A percentile compares a stretch with the other conserved stretches of the same genome.
Evolutionary conservation across 2,113 vertebrate species (phyloP).

Genomic region (Muscicapa adusta): DNA sequence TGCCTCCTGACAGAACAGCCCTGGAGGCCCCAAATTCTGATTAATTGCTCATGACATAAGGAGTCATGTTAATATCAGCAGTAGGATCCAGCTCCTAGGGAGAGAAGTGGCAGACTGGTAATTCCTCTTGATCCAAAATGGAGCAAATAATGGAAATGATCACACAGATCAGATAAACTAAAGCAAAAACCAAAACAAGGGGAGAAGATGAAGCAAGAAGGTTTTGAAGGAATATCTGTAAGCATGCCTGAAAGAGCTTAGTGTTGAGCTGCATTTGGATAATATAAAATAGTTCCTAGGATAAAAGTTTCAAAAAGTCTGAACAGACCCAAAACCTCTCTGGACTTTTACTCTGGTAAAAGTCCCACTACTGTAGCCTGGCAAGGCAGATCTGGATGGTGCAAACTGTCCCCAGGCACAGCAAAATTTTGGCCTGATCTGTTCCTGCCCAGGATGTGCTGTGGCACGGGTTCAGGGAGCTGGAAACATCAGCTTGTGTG

Average conservation of each 20-base stretch:
- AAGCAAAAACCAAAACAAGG: background rate
- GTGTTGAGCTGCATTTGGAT: background rate
- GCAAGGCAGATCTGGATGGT: accelerated
- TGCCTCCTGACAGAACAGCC: constrained; percentile 12
- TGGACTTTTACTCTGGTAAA: background rate
- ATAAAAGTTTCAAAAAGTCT: background rate
- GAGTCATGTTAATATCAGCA: constrained; percentile 12
- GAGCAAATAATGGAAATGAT: background rate
- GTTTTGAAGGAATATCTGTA: background rate
- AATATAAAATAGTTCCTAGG: background rate
- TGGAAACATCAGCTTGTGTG: background rate
- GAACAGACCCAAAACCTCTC: accelerated
- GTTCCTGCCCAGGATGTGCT: background rate
- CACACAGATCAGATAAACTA: background rate
- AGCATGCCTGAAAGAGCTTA: background rate
- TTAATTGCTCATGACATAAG: constrained; percentile 37
- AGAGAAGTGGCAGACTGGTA: background rate
- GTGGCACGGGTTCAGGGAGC: background rate
- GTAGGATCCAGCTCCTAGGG: background rate
- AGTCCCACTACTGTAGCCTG: background rate
- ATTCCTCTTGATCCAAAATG: constrained; percentile 35
- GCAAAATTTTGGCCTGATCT: background rate
- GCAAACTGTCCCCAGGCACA: background rate
- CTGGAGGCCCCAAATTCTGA: background rate
- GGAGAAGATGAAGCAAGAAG: background rate